A percentile compares a stretch with the other conserved stretches of the same genome.
These are phyloP conservation scores for Drosophila borealis DNA, from an alignment of 2,888 invertebrate species.

Conservation along the genomic window DNA sequence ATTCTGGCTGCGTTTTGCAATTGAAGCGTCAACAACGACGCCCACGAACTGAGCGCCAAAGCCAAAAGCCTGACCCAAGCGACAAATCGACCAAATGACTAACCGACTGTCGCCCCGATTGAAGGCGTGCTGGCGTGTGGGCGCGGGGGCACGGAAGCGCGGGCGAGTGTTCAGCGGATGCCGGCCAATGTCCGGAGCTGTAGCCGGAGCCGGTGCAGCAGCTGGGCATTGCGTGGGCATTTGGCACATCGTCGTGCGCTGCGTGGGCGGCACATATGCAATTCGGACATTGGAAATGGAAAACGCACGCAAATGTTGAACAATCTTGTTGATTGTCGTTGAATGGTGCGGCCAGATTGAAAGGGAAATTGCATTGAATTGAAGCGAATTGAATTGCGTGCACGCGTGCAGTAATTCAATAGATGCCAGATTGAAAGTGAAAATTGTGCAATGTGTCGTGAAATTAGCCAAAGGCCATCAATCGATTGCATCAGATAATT, in stretches of 20 bases:
- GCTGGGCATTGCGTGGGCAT: conserved; percentile 42
- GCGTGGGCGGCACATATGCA: conserved; percentile 53
- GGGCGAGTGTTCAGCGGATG: conserved; percentile 21
- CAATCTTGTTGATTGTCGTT: conserved; percentile 8
- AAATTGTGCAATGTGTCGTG: background rate
- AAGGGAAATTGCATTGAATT: conserved; percentile 15
- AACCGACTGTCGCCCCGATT: conserved; percentile 14
- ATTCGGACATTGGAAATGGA: conserved; percentile 31
- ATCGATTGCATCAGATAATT: background rate
- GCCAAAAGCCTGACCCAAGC: conserved; percentile 33
- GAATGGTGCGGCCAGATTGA: conserved; percentile 5
- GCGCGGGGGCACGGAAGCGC: background rate
- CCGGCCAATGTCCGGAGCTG: conserved; percentile 44
- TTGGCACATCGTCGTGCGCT: conserved; percentile 51
- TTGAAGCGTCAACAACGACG: conserved; percentile 65
- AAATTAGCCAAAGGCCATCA: background rate
- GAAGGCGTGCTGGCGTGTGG: background rate
- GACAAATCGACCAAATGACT: conserved; percentile 26
- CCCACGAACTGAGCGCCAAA: conserved; percentile 38
- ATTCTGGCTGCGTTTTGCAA: conserved; percentile 71
- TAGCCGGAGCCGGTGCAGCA: background rate
- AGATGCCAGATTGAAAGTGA: conserved; percentile 9
- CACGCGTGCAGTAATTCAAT: conserved; percentile 9
- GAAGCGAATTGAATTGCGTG: background rate
- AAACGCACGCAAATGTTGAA: conserved; percentile 21